Conservation (phyloP, 1,140 invertebrate species). For the Drosophila triauraria region DNA sequence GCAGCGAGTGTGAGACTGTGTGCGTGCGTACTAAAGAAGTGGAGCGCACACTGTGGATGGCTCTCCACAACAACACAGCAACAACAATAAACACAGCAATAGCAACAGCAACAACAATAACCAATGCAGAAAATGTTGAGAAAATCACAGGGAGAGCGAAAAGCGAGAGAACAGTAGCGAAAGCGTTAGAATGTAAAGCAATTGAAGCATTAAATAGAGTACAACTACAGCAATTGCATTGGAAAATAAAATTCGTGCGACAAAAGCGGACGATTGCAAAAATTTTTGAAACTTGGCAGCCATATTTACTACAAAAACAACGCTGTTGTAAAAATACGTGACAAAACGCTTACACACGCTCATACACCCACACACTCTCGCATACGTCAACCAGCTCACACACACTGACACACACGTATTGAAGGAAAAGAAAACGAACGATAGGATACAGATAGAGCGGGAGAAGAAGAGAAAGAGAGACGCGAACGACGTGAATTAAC, state of each 20-base stretch:
- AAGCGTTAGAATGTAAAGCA: slow-evolving; percentile 42
- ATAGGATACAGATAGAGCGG: slow-evolving; percentile 48
- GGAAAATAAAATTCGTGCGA: slow-evolving; percentile 78
- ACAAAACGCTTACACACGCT: slow-evolving; percentile 60
- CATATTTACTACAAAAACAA: slow-evolving; percentile 74
- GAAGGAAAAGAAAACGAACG: slow-evolving; percentile 20
- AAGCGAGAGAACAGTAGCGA: slow-evolving; percentile 52
- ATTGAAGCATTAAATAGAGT: slow-evolving; percentile 42
- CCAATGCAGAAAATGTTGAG: slow-evolving; percentile 49
- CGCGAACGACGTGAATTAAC: slow-evolving; percentile 49
- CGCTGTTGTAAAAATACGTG: slow-evolving; percentile 75
- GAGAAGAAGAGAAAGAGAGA: slow-evolving; percentile 41
- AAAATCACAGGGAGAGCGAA: slow-evolving; percentile 45
- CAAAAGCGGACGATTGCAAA: slow-evolving; percentile 52
- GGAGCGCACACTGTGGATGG: slow-evolving; percentile 77
- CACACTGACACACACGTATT: background rate
- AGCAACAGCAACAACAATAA: slow-evolving; percentile 41
- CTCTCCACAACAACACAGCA: slow-evolving; percentile 62
- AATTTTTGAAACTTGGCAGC: slow-evolving; percentile 70
- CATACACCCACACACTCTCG: slow-evolving; percentile 22
- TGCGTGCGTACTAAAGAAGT: slow-evolving; percentile 71
- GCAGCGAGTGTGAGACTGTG: slow-evolving; percentile 59
- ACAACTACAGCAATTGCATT: slow-evolving; percentile 73
- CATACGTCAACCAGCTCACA: slow-evolving; percentile 3
- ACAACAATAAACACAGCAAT: slow-evolving; percentile 51